Conservation (phyloP, 2,113 vertebrate genomes). For the Thryonomys swinderianus region DNA sequence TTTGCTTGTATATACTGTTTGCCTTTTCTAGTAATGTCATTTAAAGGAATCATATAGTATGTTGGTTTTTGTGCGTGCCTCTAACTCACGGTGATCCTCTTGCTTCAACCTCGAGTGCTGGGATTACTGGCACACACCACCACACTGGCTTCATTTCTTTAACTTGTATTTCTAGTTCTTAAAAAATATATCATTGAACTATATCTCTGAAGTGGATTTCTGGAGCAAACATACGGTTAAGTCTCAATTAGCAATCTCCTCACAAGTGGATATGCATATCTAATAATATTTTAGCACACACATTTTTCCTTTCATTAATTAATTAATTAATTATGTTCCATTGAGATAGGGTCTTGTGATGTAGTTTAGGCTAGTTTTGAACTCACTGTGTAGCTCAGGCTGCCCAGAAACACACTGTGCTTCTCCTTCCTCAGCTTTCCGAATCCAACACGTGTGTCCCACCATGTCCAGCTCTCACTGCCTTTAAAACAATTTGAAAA, state of each 20-base stretch:
- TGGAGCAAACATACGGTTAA: not conserved
- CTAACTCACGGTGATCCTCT: not conserved
- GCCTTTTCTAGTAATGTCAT: constrained; percentile 20
- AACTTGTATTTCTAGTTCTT: constrained; percentile 34
- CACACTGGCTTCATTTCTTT: not conserved
- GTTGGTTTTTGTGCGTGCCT: not conserved
- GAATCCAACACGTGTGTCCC: not conserved
- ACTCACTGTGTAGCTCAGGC: not conserved
- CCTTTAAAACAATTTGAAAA: constrained; percentile 55
- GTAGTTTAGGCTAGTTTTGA: not conserved
- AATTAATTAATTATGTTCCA: too few relatives aligned
- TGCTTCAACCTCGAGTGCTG: too few relatives aligned
- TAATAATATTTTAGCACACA: not conserved
- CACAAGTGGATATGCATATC: not conserved
- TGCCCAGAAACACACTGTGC: not conserved
- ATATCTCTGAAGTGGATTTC: not conserved
- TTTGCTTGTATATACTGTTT: not conserved
- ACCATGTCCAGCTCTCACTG: not conserved
- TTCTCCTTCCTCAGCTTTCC: not conserved
- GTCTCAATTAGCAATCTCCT: not conserved
- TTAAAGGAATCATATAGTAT: not conserved
- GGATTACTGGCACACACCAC: too few relatives aligned
- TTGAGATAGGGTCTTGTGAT: not conserved
- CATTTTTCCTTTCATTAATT: not conserved
- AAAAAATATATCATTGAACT: constrained; percentile 20